Conservation (phyloP, 2,797 vertebrate species). For the Ceryle rudis region DNA sequence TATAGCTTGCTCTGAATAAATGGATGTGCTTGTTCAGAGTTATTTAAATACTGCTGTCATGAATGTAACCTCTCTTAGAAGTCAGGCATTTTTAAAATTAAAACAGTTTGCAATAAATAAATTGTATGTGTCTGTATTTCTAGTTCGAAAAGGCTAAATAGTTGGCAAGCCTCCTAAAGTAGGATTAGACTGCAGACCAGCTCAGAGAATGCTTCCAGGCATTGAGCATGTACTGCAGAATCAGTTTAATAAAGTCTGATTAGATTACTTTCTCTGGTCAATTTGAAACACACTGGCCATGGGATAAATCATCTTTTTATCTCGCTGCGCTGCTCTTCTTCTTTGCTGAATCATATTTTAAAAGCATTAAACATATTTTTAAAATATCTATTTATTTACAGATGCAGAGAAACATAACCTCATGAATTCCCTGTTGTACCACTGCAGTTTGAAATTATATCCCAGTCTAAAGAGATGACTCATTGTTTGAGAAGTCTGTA, state of each 20-base stretch:
- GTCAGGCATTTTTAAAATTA: neutral
- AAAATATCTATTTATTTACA: conserved; percentile 37
- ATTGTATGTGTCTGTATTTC: neutral
- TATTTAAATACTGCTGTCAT: neutral
- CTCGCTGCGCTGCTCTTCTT: conserved; percentile 66
- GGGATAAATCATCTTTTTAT: conserved; percentile 72
- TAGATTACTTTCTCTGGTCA: conserved; percentile 76
- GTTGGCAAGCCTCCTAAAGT: conserved; percentile 57
- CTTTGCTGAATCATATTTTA: conserved; percentile 54
- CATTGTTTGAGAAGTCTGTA: neutral
- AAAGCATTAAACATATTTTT: conserved; percentile 66
- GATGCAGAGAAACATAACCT: neutral
- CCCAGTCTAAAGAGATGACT: neutral
- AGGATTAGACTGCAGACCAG: conserved; percentile 68
- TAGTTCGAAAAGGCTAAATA: conserved; percentile 42
- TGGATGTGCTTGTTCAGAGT: neutral
- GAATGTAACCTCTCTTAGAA: neutral
- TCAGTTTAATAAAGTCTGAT: conserved; percentile 79
- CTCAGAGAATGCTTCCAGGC: conserved; percentile 75
- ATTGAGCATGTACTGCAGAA: conserved; percentile 54
- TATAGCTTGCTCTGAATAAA: neutral
- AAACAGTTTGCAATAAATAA: conserved; percentile 23
- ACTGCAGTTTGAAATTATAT: neutral
- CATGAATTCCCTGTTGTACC: neutral
- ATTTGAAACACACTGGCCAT: conserved; percentile 63